Conservation (phyloP, 2,888 invertebrate species). For the Melanophora roralis region DNA sequence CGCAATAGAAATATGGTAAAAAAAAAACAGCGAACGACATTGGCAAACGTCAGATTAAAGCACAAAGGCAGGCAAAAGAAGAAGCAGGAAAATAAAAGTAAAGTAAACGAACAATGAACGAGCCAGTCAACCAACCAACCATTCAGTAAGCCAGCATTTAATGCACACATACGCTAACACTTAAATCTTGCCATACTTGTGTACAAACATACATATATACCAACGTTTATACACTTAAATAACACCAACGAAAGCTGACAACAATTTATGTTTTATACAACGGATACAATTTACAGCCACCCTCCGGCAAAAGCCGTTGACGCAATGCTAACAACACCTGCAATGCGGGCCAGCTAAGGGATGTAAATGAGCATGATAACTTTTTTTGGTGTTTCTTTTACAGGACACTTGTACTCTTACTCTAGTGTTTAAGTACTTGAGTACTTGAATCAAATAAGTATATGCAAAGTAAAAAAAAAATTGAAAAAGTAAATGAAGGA, state of each 20-base stretch:
- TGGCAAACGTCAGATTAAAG: conserved; percentile 23
- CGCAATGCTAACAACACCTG: conserved; percentile 61
- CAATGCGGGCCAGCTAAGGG: conserved; percentile 56
- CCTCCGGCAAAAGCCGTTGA: conserved; percentile 57
- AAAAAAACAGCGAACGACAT: conserved; percentile 22
- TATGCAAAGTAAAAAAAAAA: conserved; percentile 10
- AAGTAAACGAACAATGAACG: conserved; percentile 25
- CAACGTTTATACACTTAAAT: not conserved
- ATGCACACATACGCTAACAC: not conserved
- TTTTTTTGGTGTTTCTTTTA: conserved; percentile 14
- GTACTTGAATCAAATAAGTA: conserved; percentile 43
- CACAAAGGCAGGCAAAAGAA: not conserved
- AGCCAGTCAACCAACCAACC: conserved; percentile 41
- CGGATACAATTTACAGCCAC: conserved; percentile 75
- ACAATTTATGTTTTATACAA: conserved; percentile 73
- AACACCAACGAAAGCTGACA: conserved; percentile 71
- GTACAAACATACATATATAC: not conserved
- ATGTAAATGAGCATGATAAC: conserved; percentile 53
- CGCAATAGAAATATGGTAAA: conserved; percentile 36
- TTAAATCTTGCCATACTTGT: not conserved
- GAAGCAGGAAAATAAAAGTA: conserved; percentile 18
- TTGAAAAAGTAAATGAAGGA: conserved; percentile 7
- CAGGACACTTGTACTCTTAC: conserved; percentile 32
- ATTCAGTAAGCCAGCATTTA: conserved; percentile 31
- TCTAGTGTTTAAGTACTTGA: conserved; percentile 39